A percentile compares a stretch with the other conserved stretches of the same genome.
phyloP scores from a whole-genome alignment of 2,113 vertebrate species.

The Silurus meridionalis region DNA sequence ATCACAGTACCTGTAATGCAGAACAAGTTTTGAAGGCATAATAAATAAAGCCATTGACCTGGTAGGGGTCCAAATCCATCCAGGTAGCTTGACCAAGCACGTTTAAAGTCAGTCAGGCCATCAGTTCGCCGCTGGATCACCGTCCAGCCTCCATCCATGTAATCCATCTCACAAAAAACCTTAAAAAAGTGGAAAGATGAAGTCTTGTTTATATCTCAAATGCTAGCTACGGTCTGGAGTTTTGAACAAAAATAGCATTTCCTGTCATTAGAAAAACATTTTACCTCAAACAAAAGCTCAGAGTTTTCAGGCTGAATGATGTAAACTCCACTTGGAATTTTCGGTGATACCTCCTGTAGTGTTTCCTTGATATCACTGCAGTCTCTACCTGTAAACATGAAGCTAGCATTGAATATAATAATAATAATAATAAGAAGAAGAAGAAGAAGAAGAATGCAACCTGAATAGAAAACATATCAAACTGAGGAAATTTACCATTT shows the following conservation, averaged over 20 bases:
- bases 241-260: slow-evolving; percentile 37
- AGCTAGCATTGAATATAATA: not conserved
- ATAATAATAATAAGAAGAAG: not conserved
- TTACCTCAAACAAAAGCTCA: slow-evolving; percentile 89
- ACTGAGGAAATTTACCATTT: too few species aligned
- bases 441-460: too few species aligned
- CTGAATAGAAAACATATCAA: too few species aligned
- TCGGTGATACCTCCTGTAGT: slow-evolving; percentile 79
- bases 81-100: slow-evolving; percentile 82
- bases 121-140: slow-evolving; percentile 84
- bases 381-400: slow-evolving; percentile 76
- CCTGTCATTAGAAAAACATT: slow-evolving; percentile 23
- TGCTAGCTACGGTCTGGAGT: not conserved
- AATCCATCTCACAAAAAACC: slow-evolving; percentile 96
- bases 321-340: slow-evolving; percentile 92
- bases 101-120: slow-evolving; percentile 81
- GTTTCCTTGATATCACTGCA: slow-evolving; percentile 89
- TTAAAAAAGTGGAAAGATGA: slow-evolving; percentile 50
- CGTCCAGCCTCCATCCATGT: slow-evolving; percentile 90
- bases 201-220: not conserved
- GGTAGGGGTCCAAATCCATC: slow-evolving; percentile 88
- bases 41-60: slow-evolving; percentile 69
- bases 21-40: not conserved
- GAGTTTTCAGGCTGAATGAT: slow-evolving; percentile 86
- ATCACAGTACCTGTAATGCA: not conserved